Evolutionary conservation across 2,888 invertebrate genomes (phyloP).

Genomic region (Poecilus cupreus): DNA sequence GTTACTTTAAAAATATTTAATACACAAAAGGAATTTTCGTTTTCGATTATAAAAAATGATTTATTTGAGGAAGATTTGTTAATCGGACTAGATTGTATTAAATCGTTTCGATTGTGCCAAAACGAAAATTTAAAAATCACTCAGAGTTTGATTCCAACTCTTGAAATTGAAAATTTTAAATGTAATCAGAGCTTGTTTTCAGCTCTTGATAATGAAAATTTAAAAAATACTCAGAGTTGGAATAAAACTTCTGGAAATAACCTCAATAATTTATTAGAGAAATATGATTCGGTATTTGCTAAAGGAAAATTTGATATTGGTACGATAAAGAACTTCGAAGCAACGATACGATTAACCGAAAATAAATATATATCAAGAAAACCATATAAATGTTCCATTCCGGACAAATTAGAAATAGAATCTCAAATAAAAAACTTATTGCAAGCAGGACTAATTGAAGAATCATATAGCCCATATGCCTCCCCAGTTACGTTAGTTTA

Average conservation of each 20-base stretch:
- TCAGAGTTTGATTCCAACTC: constrained; percentile 39
- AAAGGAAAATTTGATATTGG: neutral
- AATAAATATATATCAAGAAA: constrained; percentile 7
- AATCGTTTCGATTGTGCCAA: too few relatives aligned
- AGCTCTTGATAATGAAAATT: neutral
- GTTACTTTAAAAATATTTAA: constrained; percentile 63
- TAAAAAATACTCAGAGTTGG: neutral
- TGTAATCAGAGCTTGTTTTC: neutral
- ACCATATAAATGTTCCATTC: constrained; percentile 47
- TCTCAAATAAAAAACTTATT: neutral
- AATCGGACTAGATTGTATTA: constrained; percentile 57
- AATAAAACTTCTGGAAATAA: neutral
- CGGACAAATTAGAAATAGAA: constrained; percentile 60
- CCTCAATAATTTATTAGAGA: neutral
- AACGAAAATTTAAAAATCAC: too few relatives aligned
- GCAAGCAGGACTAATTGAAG: neutral
- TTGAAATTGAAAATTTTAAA: neutral
- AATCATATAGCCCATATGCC: constrained; percentile 47
- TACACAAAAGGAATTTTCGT: constrained; percentile 61
- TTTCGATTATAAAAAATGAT: constrained; percentile 59
- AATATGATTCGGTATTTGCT: too few relatives aligned
- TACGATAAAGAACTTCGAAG: neutral
- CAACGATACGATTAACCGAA: constrained; percentile 4
- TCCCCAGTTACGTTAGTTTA: constrained; percentile 39
- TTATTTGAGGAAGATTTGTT: too few relatives aligned